phyloP scores from a whole-genome alignment of 2,888 invertebrate genomes.

The Sicus ferrugineus region DNA sequence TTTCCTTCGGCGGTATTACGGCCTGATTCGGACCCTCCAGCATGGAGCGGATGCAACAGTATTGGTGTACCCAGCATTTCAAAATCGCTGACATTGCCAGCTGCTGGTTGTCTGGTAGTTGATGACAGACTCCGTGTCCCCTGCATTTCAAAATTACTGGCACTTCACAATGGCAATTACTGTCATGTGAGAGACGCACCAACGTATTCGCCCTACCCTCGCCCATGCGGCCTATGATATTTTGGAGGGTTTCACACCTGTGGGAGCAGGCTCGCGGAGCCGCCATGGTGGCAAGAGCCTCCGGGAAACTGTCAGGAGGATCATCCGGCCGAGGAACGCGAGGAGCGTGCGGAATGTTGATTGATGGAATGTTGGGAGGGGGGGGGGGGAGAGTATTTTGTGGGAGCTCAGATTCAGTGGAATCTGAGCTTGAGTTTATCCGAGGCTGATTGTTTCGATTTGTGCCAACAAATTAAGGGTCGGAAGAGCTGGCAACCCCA shows the following conservation, averaged over 20 bases:
- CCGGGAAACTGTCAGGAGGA: background rate
- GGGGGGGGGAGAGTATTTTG: background rate
- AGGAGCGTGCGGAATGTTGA: background rate
- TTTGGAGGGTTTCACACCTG: background rate
- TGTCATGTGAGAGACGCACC: background rate
- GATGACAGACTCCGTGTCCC: background rate
- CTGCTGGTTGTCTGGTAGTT: background rate
- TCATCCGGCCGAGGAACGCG: background rate
- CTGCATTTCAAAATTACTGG: too few relatives aligned
- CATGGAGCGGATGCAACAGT: background rate
- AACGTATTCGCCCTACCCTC: background rate
- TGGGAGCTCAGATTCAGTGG: background rate
- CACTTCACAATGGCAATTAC: background rate
- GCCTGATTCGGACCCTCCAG: background rate
- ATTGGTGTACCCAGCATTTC: background rate
- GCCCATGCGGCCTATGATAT: background rate
- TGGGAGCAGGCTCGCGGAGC: background rate
- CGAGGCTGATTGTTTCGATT: conserved; percentile 1
- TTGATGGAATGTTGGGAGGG: background rate
- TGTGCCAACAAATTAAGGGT: background rate
- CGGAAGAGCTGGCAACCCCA: background rate
- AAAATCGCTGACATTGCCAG: background rate
- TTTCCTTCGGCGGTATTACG: background rate
- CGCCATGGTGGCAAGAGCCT: background rate
- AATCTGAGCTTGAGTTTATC: background rate